Percentiles rank a stretch among this genome's conserved stretches.
Evolutionary conservation across 2,113 vertebrate species (phyloP).

Genomic region (Ancistrus triradiatus): DNA sequence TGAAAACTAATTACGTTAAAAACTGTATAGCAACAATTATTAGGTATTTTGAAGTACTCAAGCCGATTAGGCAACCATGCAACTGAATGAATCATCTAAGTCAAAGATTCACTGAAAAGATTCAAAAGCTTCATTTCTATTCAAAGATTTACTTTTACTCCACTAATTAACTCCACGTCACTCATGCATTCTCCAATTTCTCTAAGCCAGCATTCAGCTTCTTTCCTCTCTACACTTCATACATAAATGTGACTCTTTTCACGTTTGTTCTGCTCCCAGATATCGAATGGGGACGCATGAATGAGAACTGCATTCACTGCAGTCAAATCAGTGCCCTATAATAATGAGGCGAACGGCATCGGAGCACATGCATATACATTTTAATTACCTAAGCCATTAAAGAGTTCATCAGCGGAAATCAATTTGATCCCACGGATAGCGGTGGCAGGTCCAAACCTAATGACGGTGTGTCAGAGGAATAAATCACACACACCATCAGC

Average conservation of each 20-base stretch:
- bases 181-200: too few species aligned
- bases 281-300: not conserved
- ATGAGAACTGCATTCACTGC: not conserved
- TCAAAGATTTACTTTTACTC: too few species aligned
- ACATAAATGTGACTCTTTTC: not conserved
- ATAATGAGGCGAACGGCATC: constrained; percentile 9
- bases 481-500: constrained; percentile 47
- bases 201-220: too few species aligned
- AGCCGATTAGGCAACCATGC: too few species aligned
- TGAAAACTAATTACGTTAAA: too few species aligned
- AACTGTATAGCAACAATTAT: too few species aligned
- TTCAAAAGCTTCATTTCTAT: too few species aligned
- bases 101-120: too few species aligned
- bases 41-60: too few species aligned
- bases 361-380: constrained; percentile 4
- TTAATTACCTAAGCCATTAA: constrained; percentile 56
- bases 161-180: too few species aligned
- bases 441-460: constrained; percentile 55
- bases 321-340: not conserved
- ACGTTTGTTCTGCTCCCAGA: not conserved
- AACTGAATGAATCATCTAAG: too few species aligned
- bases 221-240: not conserved
- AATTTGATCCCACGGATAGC: constrained; percentile 38
- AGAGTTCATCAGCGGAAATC: constrained; percentile 39
- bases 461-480: constrained; percentile 49